Evolutionary conservation across 1,140 invertebrate genomes (phyloP).

Genomic region (Halyomorpha halys): DNA sequence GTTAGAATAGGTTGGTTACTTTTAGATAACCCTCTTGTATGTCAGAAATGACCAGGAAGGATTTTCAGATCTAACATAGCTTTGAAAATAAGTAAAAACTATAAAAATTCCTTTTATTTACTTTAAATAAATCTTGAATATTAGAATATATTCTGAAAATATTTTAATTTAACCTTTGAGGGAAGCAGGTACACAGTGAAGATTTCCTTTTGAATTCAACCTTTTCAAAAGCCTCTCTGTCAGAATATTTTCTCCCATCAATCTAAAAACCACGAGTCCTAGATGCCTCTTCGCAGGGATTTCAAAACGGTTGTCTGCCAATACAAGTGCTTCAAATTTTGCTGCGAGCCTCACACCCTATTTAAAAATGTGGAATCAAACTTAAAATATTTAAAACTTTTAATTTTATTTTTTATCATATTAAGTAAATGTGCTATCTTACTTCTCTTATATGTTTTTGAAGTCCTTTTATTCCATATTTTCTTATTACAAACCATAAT

Average conservation of each 20-base stretch:
- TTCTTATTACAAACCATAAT: constrained; percentile 92
- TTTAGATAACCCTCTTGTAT: no score
- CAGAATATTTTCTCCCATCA: constrained; percentile 72
- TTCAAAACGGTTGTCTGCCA: constrained; percentile 76
- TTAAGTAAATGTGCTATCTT: constrained; percentile 24
- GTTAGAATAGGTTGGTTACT: no score
- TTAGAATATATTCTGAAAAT: constrained; percentile 14
- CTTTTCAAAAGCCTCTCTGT: constrained; percentile 76
- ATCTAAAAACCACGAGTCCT: constrained; percentile 86
- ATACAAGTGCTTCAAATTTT: constrained; percentile 76
- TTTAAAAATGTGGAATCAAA: constrained; percentile 27
- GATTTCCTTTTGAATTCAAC: constrained; percentile 71
- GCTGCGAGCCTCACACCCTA: constrained; percentile 73
- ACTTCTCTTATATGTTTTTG: constrained; percentile 85
- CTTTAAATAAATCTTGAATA: no score
- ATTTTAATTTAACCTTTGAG: constrained; percentile 47
- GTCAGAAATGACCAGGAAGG: no score
- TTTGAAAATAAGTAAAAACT: no score
- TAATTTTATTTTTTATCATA: not conserved
- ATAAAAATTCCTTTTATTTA: no score
- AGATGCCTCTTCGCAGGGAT: constrained; percentile 78
- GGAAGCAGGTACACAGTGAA: constrained; percentile 88
- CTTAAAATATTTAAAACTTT: not conserved
- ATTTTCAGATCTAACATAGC: no score
- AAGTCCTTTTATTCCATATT: constrained; percentile 77